Base-by-base conservation (phyloP, 2,113 vertebrate species). In the Lasiurus borealis region DNA sequence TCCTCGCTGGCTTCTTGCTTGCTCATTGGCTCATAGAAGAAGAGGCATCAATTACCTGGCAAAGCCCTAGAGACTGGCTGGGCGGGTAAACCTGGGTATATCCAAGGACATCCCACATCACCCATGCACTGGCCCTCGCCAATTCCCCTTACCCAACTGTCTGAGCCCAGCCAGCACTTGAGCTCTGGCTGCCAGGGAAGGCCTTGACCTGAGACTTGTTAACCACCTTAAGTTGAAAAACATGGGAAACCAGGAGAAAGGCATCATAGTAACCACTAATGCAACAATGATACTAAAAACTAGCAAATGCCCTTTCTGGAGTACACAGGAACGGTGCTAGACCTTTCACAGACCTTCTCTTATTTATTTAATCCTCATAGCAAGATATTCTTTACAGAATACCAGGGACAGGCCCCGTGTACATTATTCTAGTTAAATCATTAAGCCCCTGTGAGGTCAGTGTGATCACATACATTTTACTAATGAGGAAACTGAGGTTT, bases 11-110 rank as follows among this genome's bases (percentile, higher is more conserved):
- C 94, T 97, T 72, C 88, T 93, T 93, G 69, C n/a, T 97, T 5
- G 54, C 82, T 97, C 97, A 93, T 95, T 95, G 44, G 83, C 90
- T 97, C 68, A 96, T 92, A 88, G 91, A 96, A 96, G 90, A 96
- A 96, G 93, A 29, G 85, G 97, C 96, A 98, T 85, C 48, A 54
- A 96, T 97, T 97, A 97, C 96, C 88, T 96, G 93, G 93, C 95
- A 95, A 92, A 95, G 90, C 93, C 85, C 87, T 88, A 9, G 57
- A 97, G 92, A 97, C 85, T 40, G 68, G 84, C 46, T 92, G 57
- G 81, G 57, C 6, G 44, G 54, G 85, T 93, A 93, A 95, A 96
- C 93, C 92, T 91, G 88, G 82, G 80, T 94, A 72, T 96, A 96
- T 85, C 91, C 91, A 91, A 88, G 75, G 91, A 96, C 62, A 96